Conservation (phyloP, 2,797 vertebrate genomes). For the Todus mexicanus region DNA sequence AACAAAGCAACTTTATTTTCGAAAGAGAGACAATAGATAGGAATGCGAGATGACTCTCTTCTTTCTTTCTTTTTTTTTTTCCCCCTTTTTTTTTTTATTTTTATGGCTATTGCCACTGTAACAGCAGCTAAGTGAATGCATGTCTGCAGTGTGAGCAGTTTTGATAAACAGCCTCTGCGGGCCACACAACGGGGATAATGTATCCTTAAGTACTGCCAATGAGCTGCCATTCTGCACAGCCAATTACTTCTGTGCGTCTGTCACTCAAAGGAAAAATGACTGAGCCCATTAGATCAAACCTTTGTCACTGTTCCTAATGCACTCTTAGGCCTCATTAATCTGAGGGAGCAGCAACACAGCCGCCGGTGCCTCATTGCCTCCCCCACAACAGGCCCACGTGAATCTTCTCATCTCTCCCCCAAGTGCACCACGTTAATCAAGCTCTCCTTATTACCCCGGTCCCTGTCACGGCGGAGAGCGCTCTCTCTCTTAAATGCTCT, state of each 20-base stretch:
- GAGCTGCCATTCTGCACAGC: constrained; percentile 87
- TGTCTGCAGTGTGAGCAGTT: constrained; percentile 83
- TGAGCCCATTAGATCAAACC: constrained; percentile 87
- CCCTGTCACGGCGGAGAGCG: constrained; percentile 80
- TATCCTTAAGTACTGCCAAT: constrained; percentile 88
- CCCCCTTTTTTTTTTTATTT: neutral
- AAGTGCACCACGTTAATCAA: constrained; percentile 84
- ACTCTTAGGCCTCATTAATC: constrained; percentile 88
- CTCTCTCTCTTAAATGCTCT: constrained; percentile 84
- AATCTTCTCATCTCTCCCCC: constrained; percentile 80
- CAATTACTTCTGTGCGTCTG: constrained; percentile 87
- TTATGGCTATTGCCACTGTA: constrained; percentile 73
- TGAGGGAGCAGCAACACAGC: constrained; percentile 82
- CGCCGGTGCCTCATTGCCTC: constrained; percentile 77
- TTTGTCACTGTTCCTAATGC: constrained; percentile 87
- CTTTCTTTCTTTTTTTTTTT: neutral
- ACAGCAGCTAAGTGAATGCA: constrained; percentile 77
- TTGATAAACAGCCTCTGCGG: constrained; percentile 86
- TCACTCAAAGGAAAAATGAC: constrained; percentile 89
- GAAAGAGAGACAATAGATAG: constrained; percentile 49
- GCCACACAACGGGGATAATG: constrained; percentile 86
- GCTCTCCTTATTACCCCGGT: constrained; percentile 85
- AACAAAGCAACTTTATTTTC: constrained; percentile 76
- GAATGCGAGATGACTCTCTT: constrained; percentile 19
- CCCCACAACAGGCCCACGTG: constrained; percentile 80